Evolutionary conservation across 1,140 invertebrate genomes (phyloP).

Genomic region (Campoletis sonorensis): DNA sequence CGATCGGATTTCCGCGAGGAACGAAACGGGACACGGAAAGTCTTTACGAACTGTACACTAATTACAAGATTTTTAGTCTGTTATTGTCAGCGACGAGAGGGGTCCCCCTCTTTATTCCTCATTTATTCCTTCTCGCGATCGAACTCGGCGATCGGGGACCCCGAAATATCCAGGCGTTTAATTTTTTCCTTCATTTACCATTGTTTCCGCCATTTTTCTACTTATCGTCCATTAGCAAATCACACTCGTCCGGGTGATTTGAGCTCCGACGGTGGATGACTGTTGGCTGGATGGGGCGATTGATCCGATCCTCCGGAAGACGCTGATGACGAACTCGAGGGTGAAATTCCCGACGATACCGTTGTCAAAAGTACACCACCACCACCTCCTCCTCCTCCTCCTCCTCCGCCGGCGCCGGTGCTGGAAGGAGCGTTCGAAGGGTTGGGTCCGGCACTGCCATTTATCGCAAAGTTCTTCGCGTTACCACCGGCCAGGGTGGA

Average conservation of each 20-base stretch:
- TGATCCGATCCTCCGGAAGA: conserved; percentile 73
- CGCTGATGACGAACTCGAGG: conserved; percentile 73
- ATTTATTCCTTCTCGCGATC: too few relatives aligned
- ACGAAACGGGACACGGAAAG: conserved; percentile 54
- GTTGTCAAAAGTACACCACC: conserved; percentile 63
- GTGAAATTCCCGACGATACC: conserved; percentile 70
- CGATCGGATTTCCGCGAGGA: conserved; percentile 16
- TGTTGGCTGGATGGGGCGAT: conserved; percentile 68
- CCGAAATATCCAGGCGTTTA: conserved; percentile 27
- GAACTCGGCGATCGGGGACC: neutral
- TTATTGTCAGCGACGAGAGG: conserved; percentile 75
- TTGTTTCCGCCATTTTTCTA: conserved; percentile 22
- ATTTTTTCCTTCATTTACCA: neutral
- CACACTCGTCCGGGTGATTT: conserved; percentile 75
- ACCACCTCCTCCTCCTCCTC: too few relatives aligned
- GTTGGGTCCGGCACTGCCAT: conserved; percentile 55
- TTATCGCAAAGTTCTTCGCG: conserved; percentile 63
- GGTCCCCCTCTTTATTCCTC: conserved; percentile 29
- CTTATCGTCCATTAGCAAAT: conserved; percentile 51
- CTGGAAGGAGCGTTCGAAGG: conserved; percentile 54
- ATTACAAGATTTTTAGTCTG: conserved; percentile 73
- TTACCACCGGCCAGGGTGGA: conserved; percentile 52
- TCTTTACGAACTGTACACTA: conserved; percentile 73
- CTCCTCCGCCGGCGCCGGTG: conserved; percentile 34
- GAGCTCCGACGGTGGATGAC: conserved; percentile 67